Evolutionary conservation across 2,797 vertebrate species (phyloP), one percentile per base, ranked within the genome.

Genomic region (Argentina silus): DNA sequence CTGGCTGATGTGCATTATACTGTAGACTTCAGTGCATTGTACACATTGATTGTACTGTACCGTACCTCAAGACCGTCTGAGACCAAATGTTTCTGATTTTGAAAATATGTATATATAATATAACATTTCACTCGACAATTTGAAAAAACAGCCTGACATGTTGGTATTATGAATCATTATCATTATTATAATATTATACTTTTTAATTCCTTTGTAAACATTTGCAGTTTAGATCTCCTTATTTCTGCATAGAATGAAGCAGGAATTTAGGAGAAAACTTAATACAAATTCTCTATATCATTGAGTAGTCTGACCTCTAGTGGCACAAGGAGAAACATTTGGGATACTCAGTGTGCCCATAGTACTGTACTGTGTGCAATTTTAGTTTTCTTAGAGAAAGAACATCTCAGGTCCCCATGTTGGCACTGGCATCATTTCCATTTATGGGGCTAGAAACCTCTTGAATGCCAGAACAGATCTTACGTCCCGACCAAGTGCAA

Each of bases 261-360:
- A 17, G 15, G 51, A 8, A 15, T 7, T 7, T n/a, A n/a, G n/a
- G n/a, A 4, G 19, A 57, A 19, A 9, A 57, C 17, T 23, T 2
- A 1, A 12, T 9, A 8, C 55, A 17, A 57, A 9, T 15, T 17
- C 55, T 57, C 55, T 5, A 63, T 17, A 63, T 63, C 7, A 11
- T 63, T 65, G 63, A 48, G 19, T 48, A 12, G 3, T 47, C 43
- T 65, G 63, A 14, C 63, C 63, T 65, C 63, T 65, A 47, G 63
- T 65, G 63, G 63, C 5, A 14, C 12, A 3, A 65, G 12, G 23
- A 36, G 8, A 14, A 61, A 27, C 63, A 65, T 8, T 19, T 57
- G 19, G 21, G 55, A 19, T 23, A 57, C 17, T 53, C 15, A 15
- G 51, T 1, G 4, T 36, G 27, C 27, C 27, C 27, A 53, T 6